These are phyloP conservation scores for Atherinomorus stipes DNA, from an alignment of 2,113 vertebrate species.

Conservation along the genomic window DNA sequence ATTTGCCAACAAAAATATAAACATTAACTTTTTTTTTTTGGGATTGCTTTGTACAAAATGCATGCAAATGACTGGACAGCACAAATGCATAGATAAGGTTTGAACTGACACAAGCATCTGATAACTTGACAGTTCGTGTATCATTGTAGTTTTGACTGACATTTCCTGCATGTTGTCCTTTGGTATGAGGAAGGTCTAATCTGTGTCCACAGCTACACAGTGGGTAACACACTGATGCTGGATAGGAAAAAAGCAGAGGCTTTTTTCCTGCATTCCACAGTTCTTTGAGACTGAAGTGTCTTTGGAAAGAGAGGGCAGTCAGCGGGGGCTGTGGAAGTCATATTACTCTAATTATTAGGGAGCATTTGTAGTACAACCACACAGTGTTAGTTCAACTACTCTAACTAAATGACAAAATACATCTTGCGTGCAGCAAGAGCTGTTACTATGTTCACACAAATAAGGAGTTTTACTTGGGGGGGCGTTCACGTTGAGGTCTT, in stretches of 20 bases:
- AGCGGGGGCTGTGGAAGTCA: constrained; percentile 7
- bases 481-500: constrained; percentile 34
- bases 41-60: background rate
- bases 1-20: constrained; percentile 2
- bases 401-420: constrained; percentile 21
- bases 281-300: constrained; percentile 28
- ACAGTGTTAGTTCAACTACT: constrained; percentile 7
- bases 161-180: constrained; percentile 28
- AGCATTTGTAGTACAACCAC: constrained; percentile 16
- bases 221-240: constrained; percentile 19
- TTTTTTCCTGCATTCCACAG: constrained; percentile 64
- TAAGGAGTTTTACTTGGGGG: constrained; percentile 1
- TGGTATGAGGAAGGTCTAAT: background rate
- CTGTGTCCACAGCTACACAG: constrained; percentile 14
- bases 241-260: constrained; percentile 27
- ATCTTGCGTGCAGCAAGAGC: constrained; percentile 2
- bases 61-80: background rate
- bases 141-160: background rate
- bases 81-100: background rate
- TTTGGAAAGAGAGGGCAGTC: constrained; percentile 23
- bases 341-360: constrained; percentile 28
- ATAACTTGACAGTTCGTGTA: background rate
- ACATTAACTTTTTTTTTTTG: background rate
- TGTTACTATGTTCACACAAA: constrained; percentile 2
- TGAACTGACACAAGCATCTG: constrained; percentile 8